These are phyloP conservation scores for Abramis brama DNA, from an alignment of 2,113 vertebrate species.

Conservation along the genomic window DNA sequence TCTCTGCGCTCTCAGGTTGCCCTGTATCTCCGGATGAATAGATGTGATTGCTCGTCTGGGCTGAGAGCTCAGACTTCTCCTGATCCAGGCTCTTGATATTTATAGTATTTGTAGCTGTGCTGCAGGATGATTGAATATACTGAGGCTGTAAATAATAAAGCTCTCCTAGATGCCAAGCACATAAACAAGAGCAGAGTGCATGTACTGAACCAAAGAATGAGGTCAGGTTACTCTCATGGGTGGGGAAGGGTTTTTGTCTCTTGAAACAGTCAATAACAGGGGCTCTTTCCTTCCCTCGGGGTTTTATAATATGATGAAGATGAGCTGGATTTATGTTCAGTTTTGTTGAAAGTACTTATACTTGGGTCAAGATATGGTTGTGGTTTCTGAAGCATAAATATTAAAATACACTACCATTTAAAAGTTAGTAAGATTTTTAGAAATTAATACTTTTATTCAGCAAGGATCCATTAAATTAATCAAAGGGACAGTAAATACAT, in stretches of 20 bases:
- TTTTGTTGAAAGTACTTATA: background rate
- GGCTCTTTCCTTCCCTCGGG: background rate
- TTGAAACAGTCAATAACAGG: conserved; percentile 2
- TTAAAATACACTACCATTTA: background rate
- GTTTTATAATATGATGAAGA: conserved; percentile 12
- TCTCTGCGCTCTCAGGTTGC: conserved; percentile 7
- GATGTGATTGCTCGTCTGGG: conserved; percentile 43
- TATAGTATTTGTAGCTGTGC: conserved; percentile 50
- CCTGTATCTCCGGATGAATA: conserved; percentile 36
- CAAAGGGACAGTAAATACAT: background rate
- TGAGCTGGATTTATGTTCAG: background rate
- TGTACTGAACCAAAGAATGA: conserved; percentile 34
- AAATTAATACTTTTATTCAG: background rate
- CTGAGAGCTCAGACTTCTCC: conserved; percentile 46
- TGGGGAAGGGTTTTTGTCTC: background rate
- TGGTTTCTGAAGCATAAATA: background rate
- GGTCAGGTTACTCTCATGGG: conserved; percentile 30
- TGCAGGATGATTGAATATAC: conserved; percentile 55
- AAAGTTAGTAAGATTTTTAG: background rate
- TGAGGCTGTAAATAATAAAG: conserved; percentile 56
- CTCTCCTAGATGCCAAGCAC: conserved; percentile 33
- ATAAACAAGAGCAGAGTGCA: conserved; percentile 41
- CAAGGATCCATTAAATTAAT: background rate
- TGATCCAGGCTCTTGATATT: conserved; percentile 29
- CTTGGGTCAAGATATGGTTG: background rate